Evolutionary conservation across 2,113 vertebrate genomes (phyloP), one percentile per base, ranked within the genome.

Genomic region (Opisthocomus hoazin): DNA sequence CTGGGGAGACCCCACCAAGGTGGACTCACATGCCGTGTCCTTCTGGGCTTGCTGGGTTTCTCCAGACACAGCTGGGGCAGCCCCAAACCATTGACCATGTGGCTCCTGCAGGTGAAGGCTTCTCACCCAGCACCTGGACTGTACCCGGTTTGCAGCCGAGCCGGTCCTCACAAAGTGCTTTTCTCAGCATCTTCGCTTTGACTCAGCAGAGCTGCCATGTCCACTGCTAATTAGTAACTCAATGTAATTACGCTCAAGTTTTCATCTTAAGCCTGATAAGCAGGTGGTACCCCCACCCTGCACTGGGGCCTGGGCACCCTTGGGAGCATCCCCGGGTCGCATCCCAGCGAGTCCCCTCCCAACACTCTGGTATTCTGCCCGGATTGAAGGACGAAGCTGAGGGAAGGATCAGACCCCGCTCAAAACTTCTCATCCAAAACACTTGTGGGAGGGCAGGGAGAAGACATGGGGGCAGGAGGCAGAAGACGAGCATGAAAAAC

Each of bases 341-440:
- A 0, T 18, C 2, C 0, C 37, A 66, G 43, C 0, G 0, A 66
- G 46, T 34, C 8, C 12, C 20, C 34, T 53, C 23, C 45, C 2
- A 1, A 53, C 26, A 57, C 6, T 15, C 23, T 1, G 1, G 34
- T 41, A 18, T 48, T 57, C 76, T 53, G 63, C 56, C 9, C 3
- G 1, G 34, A 24, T 4, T 32, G 69, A 58, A 81, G 37, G 26
- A 53, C 1, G 1, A 73, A 83, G 23, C 50, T 3, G 2, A 61
- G 10, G 32, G 71, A 73, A n/a, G 46, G 41, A 73, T 61, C 41
- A 61, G 27, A 41, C 27, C n/a, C n/a, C n/a, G 53, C 39, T 29
- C 41, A 7, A 80, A 80, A n/a, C 27, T 58, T n/a, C 64, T 37
- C 20, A 43, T 15, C 27, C 50, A 30, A 43, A 94, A 71, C 7